Conservation (phyloP, 1,140 invertebrate species). For the Tenebrio molitor region DNA sequence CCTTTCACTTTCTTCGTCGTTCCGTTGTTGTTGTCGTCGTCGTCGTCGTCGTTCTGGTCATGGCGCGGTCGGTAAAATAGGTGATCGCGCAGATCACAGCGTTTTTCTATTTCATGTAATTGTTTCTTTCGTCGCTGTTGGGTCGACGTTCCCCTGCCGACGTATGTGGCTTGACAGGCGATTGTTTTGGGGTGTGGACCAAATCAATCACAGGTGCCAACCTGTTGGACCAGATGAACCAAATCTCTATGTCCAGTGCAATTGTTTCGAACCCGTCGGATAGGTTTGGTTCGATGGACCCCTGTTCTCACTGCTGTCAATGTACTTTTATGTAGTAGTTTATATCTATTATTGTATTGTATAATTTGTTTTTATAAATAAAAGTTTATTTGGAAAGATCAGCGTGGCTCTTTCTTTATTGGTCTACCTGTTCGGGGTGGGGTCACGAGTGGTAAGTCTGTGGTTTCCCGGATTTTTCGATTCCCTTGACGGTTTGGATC, state of each 20-base stretch:
- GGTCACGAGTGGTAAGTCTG: too few species aligned
- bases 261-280: not conserved
- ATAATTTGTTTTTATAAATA: conserved; percentile 51
- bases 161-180: conserved; percentile 52
- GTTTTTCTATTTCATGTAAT: conserved; percentile 31
- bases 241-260: conserved; percentile 35
- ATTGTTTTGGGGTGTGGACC: conserved; percentile 41
- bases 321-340: conserved; percentile 50
- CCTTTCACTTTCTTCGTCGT: conserved; percentile 1
- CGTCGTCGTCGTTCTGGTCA: conserved; percentile 1
- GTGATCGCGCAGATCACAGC: conserved; percentile 49
- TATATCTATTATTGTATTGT: conserved; percentile 45
- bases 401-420: not conserved
- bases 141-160: conserved; percentile 50
- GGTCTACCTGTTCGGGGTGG: too few species aligned
- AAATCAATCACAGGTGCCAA: conserved; percentile 49
- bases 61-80: conserved; percentile 41
- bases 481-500: too few species aligned
- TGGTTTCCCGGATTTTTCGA: too few species aligned
- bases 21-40: conserved; percentile 3
- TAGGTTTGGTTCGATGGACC: conserved; percentile 47
- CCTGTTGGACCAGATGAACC: conserved; percentile 49
- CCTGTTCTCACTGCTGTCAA: conserved; percentile 51
- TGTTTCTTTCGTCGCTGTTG: conserved; percentile 44
- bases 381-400: conserved; percentile 47